Evolutionary conservation across 2,888 invertebrate genomes (phyloP).

Genomic region (Zygogramma bicolorata): DNA sequence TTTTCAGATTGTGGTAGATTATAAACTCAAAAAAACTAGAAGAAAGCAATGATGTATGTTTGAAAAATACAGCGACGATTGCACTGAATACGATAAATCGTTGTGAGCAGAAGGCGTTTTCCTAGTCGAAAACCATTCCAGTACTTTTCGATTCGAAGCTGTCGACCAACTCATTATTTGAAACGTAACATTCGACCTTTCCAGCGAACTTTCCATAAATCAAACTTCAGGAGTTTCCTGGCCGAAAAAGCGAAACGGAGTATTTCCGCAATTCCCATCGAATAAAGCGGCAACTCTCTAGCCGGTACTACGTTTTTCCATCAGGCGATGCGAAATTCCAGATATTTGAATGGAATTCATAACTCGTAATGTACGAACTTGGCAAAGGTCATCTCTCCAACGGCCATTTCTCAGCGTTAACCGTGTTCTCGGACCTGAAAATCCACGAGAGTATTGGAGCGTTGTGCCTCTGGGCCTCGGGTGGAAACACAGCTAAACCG

Average conservation of each 20-base stretch:
- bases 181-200: neutral
- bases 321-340: neutral
- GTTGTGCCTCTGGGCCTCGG: neutral
- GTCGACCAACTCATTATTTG: neutral
- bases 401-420: neutral
- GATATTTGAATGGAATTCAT: neutral
- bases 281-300: neutral
- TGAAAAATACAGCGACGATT: too few relatives aligned
- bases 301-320: neutral
- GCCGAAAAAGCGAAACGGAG: neutral
- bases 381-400: neutral
- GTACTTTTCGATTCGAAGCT: neutral
- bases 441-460: neutral
- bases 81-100: too few relatives aligned
- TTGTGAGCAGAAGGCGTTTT: too few relatives aligned
- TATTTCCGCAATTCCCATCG: neutral
- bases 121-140: neutral
- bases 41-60: too few relatives aligned
- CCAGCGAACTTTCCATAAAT: neutral
- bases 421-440: neutral
- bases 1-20: too few relatives aligned
- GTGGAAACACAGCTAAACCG: neutral
- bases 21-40: too few relatives aligned
- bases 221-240: neutral
- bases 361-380: neutral